Evolutionary conservation across 2,113 vertebrate species (phyloP).

Genomic region (Forbesichthys agassizii): DNA sequence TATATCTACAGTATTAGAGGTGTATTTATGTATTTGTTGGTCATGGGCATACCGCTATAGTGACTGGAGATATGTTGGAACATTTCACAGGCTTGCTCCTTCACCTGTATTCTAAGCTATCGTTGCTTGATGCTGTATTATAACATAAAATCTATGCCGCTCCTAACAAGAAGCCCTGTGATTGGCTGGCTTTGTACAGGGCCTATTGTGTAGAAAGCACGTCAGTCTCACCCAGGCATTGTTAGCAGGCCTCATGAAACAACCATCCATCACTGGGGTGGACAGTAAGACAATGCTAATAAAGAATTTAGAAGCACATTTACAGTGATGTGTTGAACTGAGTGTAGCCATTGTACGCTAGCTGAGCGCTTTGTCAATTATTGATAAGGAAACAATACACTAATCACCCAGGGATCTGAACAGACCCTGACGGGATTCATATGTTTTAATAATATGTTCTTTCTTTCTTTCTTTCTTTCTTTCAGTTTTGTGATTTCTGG

Average conservation of each 20-base stretch:
- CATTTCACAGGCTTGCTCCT: no score
- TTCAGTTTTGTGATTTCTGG: no score
- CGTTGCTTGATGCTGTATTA: background rate
- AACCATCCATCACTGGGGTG: conserved; percentile 18
- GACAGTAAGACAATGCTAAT: conserved; percentile 33
- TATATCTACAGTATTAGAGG: no score
- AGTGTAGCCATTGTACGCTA: conserved; percentile 4
- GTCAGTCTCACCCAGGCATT: background rate
- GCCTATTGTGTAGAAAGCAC: background rate
- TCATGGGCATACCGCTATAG: no score
- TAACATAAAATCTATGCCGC: background rate
- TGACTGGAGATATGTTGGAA: no score
- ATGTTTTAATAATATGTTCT: conserved; percentile 12
- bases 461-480: no score
- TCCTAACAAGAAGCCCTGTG: background rate
- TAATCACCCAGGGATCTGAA: conserved; percentile 8
- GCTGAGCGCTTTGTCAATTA: conserved; percentile 19
- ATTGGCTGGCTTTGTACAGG: background rate
- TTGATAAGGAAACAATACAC: conserved; percentile 34
- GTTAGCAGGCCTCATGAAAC: background rate
- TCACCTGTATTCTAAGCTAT: no score
- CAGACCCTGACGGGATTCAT: conserved; percentile 29
- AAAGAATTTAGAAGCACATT: conserved; percentile 7
- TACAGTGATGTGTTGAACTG: conserved; percentile 11
- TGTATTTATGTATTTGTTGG: no score